phyloP scores from a whole-genome alignment of 2,888 invertebrate species.

The Melinaea marsaeus region DNA sequence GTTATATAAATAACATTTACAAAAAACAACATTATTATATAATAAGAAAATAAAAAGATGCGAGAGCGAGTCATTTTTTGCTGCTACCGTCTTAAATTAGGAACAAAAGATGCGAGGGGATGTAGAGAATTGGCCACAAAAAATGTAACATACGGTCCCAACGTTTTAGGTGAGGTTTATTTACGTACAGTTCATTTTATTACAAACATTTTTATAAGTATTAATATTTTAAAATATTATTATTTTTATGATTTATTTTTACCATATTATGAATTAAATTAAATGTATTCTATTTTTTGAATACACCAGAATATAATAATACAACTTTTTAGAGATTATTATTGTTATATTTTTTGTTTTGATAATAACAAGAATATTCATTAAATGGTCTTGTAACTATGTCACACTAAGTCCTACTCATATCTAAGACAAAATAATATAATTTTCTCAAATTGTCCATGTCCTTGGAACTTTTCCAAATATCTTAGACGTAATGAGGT shows the following conservation, averaged over 20 bases:
- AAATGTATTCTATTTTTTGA: too few relatives aligned
- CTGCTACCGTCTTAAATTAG: slow-evolving; percentile 22
- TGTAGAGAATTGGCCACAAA: slow-evolving; percentile 24
- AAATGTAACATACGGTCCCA: slow-evolving; percentile 23
- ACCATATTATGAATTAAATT: too few relatives aligned
- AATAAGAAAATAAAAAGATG: slow-evolving; percentile 7
- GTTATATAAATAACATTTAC: too few relatives aligned
- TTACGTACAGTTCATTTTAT: slow-evolving; percentile 8
- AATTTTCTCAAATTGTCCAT: slow-evolving; percentile 27
- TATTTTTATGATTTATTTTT: background rate
- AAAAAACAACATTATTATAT: slow-evolving; percentile 5
- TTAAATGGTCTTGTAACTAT: slow-evolving; percentile 5
- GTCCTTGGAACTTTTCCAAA: slow-evolving; percentile 32
- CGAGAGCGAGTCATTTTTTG: slow-evolving; percentile 9
- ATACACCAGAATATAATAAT: too few relatives aligned
- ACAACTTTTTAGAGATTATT: too few relatives aligned
- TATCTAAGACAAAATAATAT: slow-evolving; percentile 25
- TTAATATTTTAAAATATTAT: background rate
- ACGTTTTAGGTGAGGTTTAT: slow-evolving; percentile 12
- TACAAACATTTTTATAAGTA: background rate
- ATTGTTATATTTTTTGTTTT: too few relatives aligned
- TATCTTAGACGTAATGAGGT: slow-evolving; percentile 27
- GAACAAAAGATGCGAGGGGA: slow-evolving; percentile 21
- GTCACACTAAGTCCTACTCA: slow-evolving; percentile 8
- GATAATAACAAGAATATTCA: too few relatives aligned